A percentile compares a stretch with the other conserved stretches of the same genome.
Conservation (phyloP, 1,140 invertebrate species). For the Coenobita brevimanus region DNA sequence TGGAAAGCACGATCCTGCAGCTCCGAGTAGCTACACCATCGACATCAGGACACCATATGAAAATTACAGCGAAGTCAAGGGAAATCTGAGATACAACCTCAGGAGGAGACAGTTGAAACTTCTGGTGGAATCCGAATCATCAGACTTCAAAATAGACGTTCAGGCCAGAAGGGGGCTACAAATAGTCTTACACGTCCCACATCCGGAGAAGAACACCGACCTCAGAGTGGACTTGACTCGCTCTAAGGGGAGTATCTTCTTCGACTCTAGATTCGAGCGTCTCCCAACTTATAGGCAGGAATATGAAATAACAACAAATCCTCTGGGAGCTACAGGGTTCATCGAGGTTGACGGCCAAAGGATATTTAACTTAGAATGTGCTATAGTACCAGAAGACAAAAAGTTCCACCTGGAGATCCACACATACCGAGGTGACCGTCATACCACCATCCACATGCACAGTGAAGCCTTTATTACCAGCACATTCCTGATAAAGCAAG, state of each 20-base stretch:
- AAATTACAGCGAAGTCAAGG: slow-evolving; percentile 20
- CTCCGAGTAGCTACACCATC: background rate
- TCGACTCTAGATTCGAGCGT: slow-evolving; percentile 31
- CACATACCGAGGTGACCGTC: background rate
- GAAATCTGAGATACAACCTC: background rate
- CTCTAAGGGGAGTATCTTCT: background rate
- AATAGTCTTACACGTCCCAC: slow-evolving; percentile 39
- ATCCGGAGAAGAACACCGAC: slow-evolving; percentile 34
- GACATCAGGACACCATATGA: slow-evolving; percentile 41
- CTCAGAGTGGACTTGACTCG: background rate
- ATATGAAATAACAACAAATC: too few species aligned
- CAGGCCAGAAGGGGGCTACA: background rate
- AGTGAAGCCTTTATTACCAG: slow-evolving; percentile 36
- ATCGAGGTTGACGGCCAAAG: slow-evolving; percentile 34
- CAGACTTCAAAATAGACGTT: slow-evolving; percentile 20
- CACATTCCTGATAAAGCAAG: slow-evolving; percentile 36
- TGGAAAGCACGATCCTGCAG: slow-evolving; percentile 12
- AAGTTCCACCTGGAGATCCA: slow-evolving; percentile 46
- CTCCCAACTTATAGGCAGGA: too few species aligned
- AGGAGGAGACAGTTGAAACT: slow-evolving; percentile 15
- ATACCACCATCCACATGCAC: slow-evolving; percentile 58
- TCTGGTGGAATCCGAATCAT: slow-evolving; percentile 24
- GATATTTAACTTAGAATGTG: slow-evolving; percentile 48
- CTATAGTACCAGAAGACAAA: background rate
- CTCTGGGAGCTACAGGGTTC: background rate